Base-by-base conservation (phyloP, 1,140 invertebrate genomes). In the Halesus radiatus region DNA sequence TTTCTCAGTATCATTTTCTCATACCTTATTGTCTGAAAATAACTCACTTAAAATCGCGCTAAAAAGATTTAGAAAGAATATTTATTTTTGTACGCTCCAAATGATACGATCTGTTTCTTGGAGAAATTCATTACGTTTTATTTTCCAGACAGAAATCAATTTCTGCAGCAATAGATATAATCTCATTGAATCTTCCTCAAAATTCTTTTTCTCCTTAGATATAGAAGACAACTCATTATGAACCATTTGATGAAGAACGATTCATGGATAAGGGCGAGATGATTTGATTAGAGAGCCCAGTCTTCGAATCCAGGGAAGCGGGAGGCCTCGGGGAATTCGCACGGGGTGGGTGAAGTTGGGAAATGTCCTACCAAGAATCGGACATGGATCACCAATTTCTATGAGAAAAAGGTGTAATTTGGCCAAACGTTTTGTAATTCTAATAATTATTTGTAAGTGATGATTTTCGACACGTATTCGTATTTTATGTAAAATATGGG, bases 181-280 rank as follows among this genome's bases (percentile, higher is more conserved):
- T 45, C 37, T 45, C 37, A 45, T 45, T 45, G 37, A 45, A 45
- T 45, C 37, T 45, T 45, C 32, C 26, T 2, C 7, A 32, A 8
- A 29, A 66, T 26, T 66, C 22, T 29, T 45, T 45, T 66, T 10
- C 26, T 29, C 62, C n/a, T 66, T 37, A 7, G 29, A 26, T 26
- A 66, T 66, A 3, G 22, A 66, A 16, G 62, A 29, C 16, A 66
- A 29, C 62, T 66, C 62, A 32, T 66, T 26, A 26, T 26, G 62
- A 16, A 22, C 62, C 22, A 66, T 66, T 66, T 66, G 62, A 66
- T 66, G 29, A 66, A 66, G 62, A 66, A 32, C 23, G 26, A 66
- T 23, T 66, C 62, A 22, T 26, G 29, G 22, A 26, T 66, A 29
- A 66, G 62, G 22, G 29, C n/a, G 62, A 29, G 29, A 66, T 66